Evolutionary conservation across 2,797 vertebrate species (phyloP).

Genomic region (Pseudotriccus pelzelni): DNA sequence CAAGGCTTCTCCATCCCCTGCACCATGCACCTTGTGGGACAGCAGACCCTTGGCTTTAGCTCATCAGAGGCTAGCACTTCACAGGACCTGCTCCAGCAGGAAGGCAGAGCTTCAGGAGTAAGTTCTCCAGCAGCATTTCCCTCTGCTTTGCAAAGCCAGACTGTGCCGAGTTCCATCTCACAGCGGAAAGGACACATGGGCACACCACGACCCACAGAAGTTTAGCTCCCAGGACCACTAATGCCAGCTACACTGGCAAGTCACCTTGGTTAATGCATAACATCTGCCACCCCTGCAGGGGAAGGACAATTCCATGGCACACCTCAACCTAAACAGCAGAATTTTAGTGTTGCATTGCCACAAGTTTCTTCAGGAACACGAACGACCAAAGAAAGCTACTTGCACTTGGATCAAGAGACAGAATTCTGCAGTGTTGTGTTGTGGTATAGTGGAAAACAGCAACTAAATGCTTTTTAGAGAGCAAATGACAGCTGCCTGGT

Average conservation of each 20-base stretch:
- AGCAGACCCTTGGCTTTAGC: background rate
- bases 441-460: background rate
- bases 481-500: background rate
- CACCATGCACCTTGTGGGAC: fast-evolving
- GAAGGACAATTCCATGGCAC: background rate
- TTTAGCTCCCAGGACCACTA: background rate
- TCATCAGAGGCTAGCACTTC: fast-evolving
- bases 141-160: background rate
- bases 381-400: background rate
- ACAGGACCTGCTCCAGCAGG: background rate
- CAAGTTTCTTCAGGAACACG: background rate
- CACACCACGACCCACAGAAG: background rate
- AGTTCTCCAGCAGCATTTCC: background rate
- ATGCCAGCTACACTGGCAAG: background rate
- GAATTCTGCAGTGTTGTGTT: background rate
- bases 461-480: background rate
- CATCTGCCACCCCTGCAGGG: background rate
- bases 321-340: background rate
- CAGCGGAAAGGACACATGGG: fast-evolving
- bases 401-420: background rate
- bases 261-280: background rate
- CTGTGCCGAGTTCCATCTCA: background rate
- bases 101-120: background rate
- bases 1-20: background rate
- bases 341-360: background rate